phyloP scores from a whole-genome alignment of 2,113 vertebrate species.

The Protobothrops mucrosquamatus region DNA sequence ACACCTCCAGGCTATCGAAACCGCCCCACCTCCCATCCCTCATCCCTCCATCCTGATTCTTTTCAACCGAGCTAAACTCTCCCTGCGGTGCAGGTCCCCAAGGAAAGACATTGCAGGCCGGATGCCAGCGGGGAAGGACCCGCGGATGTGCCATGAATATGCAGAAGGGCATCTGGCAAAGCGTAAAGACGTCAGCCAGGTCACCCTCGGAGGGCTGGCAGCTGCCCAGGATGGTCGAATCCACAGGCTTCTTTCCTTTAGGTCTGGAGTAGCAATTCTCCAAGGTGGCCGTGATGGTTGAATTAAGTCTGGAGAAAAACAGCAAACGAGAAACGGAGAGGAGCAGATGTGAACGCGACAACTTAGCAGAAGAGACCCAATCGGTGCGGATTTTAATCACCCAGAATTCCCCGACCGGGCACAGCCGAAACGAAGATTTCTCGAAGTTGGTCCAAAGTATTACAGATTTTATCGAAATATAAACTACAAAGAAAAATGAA shows the following conservation, averaged over 20 bases:
- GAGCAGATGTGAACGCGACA: not conserved
- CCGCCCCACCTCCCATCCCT: too few relatives aligned
- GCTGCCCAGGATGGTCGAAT: not conserved
- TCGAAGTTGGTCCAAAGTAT: not conserved
- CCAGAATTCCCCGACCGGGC: not conserved
- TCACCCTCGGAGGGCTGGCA: not conserved
- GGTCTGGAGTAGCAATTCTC: not conserved
- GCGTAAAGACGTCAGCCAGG: slow-evolving; percentile 4
- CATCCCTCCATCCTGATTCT: not conserved
- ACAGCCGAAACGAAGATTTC: not conserved
- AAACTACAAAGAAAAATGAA: too few relatives aligned
- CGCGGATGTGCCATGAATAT: not conserved
- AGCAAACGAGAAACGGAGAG: not conserved
- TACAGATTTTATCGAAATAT: not conserved
- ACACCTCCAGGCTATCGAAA: rapidly evolving
- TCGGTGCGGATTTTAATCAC: not conserved
- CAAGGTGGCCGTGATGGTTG: not conserved
- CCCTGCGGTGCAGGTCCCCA: not conserved
- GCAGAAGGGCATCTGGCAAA: not conserved
- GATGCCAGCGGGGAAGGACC: slow-evolving; percentile 11
- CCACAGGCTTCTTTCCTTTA: not conserved
- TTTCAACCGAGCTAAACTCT: not conserved
- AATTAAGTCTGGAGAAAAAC: not conserved
- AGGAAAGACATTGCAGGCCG: not conserved
- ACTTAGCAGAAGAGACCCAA: not conserved